These are phyloP conservation scores for Champsocephalus esox DNA, from an alignment of 2,797 vertebrate species.

Conservation along the genomic window DNA sequence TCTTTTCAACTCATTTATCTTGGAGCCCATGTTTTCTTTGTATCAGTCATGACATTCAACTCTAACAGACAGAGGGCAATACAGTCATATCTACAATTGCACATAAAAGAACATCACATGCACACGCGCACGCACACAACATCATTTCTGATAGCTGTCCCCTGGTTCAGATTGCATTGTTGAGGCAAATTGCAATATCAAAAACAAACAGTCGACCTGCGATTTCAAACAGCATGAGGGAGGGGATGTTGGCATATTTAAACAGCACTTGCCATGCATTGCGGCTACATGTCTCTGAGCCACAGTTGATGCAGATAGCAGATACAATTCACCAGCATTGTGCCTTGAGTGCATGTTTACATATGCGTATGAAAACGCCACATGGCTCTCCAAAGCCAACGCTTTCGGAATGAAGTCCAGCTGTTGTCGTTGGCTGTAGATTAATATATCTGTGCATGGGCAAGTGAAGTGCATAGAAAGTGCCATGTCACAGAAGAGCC, in stretches of 20 bases:
- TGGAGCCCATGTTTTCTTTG: conserved; percentile 8
- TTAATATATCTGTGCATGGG: conserved; percentile 44
- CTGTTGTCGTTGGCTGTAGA: conserved; percentile 62
- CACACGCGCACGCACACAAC: background rate
- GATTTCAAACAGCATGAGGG: conserved; percentile 35
- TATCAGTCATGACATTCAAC: conserved; percentile 31
- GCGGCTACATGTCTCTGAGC: conserved; percentile 17
- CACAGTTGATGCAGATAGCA: conserved; percentile 41
- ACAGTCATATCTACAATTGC: background rate
- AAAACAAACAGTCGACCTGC: conserved; percentile 55
- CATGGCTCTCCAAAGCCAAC: conserved; percentile 44
- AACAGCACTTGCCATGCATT: conserved; percentile 13
- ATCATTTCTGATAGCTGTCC: conserved; percentile 27
- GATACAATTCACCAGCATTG: conserved; percentile 40
- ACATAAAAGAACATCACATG: background rate
- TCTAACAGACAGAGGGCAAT: conserved; percentile 5
- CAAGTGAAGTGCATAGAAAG: conserved; percentile 39
- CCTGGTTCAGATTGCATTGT: conserved; percentile 17
- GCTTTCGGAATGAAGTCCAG: conserved; percentile 52
- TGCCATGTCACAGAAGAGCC: conserved; percentile 19
- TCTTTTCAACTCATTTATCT: background rate
- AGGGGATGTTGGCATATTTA: conserved; percentile 36
- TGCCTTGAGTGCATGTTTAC: conserved; percentile 51
- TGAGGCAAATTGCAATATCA: conserved; percentile 50
- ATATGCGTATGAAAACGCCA: conserved; percentile 51